phyloP scores from a whole-genome alignment of 2,113 vertebrate species.

The Labeo rohita region DNA sequence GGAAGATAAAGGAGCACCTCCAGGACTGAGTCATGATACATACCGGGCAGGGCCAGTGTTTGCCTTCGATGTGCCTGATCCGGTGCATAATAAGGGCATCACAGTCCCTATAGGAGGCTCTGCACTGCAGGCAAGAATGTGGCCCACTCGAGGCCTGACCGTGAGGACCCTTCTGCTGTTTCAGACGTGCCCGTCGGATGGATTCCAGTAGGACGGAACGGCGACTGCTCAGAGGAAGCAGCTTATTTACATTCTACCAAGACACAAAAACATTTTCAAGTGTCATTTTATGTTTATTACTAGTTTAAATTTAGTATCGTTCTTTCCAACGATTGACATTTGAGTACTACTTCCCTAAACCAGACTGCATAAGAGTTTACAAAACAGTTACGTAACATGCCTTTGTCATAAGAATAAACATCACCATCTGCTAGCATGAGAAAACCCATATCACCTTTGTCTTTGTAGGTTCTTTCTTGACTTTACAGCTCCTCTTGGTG shows the following conservation, averaged over 20 bases:
- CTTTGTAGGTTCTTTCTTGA: slow-evolving; percentile 54
- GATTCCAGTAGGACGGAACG: slow-evolving; percentile 66
- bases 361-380: background rate
- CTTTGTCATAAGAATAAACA: background rate
- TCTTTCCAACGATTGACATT: background rate
- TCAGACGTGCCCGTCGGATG: slow-evolving; percentile 66
- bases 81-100: slow-evolving; percentile 79
- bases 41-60: slow-evolving; percentile 83
- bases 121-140: slow-evolving; percentile 76
- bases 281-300: background rate
- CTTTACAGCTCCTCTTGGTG: slow-evolving; percentile 48
- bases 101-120: slow-evolving; percentile 73
- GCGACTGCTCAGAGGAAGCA: slow-evolving; percentile 58
- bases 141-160: slow-evolving; percentile 67
- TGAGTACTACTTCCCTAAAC: background rate
- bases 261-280: slow-evolving; percentile 16
- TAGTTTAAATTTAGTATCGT: background rate
- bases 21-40: slow-evolving; percentile 44
- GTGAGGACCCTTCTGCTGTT: slow-evolving; percentile 69
- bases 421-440: background rate
- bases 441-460: slow-evolving; percentile 39
- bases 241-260: slow-evolving; percentile 63
- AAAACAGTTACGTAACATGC: background rate
- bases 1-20: background rate
- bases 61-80: slow-evolving; percentile 79